These are phyloP conservation scores for Molossus alvarezi DNA, from an alignment of 2,797 vertebrate species.

Conservation along the genomic window DNA sequence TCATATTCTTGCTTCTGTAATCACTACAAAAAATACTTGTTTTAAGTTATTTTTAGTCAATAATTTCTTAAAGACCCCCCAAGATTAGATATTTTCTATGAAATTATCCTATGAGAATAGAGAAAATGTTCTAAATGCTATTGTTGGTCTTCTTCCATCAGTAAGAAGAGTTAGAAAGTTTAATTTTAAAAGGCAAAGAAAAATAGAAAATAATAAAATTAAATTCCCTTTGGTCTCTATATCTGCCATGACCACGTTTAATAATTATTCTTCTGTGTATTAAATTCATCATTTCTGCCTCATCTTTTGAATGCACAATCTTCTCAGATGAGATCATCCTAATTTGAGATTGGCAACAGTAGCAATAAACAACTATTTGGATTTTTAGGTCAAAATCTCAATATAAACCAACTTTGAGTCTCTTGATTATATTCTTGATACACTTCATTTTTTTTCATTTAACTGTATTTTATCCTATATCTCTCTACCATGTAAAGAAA, in stretches of 20 bases:
- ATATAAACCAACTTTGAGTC: background rate
- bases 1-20: conserved; percentile 49
- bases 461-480: conserved; percentile 2
- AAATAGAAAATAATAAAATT: background rate
- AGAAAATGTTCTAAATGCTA: conserved; percentile 13
- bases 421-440: conserved; percentile 40
- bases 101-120: conserved; percentile 10
- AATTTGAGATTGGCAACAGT: background rate
- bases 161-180: conserved; percentile 1
- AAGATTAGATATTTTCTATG: background rate
- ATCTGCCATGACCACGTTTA: background rate
- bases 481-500: background rate
- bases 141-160: conserved; percentile 43
- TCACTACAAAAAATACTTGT: background rate
- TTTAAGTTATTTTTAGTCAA: conserved; percentile 8
- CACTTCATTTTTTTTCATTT: background rate
- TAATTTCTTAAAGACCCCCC: background rate
- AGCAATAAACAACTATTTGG: background rate
- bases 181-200: conserved; percentile 52
- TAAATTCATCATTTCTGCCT: background rate
- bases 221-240: background rate
- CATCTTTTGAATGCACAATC: background rate
- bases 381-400: conserved; percentile 13
- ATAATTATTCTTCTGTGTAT: conserved; percentile 8
- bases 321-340: background rate